Evolutionary conservation across 2,797 vertebrate genomes (phyloP).

Genomic region (Cygnus olor): DNA sequence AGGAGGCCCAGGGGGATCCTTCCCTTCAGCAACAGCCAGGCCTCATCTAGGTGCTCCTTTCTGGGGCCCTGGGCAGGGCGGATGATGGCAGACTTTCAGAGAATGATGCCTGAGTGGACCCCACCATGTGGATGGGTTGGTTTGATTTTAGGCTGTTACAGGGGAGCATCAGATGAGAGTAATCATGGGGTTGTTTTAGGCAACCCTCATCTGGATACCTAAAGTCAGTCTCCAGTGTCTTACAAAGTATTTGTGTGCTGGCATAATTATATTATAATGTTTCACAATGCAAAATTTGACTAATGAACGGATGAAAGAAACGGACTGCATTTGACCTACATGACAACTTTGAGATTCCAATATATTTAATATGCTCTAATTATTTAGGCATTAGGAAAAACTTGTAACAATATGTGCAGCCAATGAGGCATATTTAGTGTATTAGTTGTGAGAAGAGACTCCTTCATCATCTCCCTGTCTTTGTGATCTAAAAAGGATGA

Average conservation of each 20-base stretch:
- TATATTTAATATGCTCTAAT: constrained; percentile 44
- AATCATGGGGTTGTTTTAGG: not conserved
- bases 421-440: not conserved
- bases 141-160: not conserved
- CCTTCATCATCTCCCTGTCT: not conserved
- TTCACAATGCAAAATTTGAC: not conserved
- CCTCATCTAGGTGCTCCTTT: too few relatives aligned
- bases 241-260: not conserved
- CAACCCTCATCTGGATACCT: not conserved
- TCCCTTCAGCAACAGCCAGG: too few relatives aligned
- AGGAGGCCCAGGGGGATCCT: too few relatives aligned
- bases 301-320: constrained; percentile 41
- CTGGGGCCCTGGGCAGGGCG: too few relatives aligned
- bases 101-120: not conserved
- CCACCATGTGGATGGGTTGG: not conserved
- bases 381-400: not conserved
- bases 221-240: not conserved
- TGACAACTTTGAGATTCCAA: constrained; percentile 34
- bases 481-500: not conserved
- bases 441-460: not conserved
- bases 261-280: constrained; percentile 11
- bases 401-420: not conserved
- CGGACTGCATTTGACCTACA: constrained; percentile 37
- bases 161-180: not conserved
- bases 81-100: not conserved